These are phyloP conservation scores for Pristionchus pacificus DNA, from an alignment of 1,140 invertebrate species.

Conservation along the genomic window DNA sequence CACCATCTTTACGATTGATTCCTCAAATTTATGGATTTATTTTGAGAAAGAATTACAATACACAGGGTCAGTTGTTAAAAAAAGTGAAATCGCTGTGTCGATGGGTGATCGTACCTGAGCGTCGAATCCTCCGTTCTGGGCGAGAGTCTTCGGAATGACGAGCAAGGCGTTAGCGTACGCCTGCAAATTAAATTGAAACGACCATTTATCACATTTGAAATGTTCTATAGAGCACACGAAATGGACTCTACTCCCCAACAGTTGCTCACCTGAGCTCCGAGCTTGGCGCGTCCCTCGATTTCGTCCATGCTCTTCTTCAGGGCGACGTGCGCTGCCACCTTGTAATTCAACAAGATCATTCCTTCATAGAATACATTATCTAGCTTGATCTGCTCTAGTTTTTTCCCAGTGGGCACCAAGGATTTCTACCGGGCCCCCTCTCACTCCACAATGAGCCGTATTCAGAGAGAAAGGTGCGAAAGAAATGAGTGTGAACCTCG, in stretches of 20 bases:
- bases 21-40: slow-evolving; percentile 57
- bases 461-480: too few species aligned
- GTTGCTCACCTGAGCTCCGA: slow-evolving; percentile 59
- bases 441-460: too few species aligned
- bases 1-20: slow-evolving; percentile 87
- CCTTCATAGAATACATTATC: too few species aligned
- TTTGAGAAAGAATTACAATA: not conserved
- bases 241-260: not conserved
- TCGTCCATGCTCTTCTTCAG: slow-evolving; percentile 77
- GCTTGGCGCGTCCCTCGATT: slow-evolving; percentile 82
- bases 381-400: too few species aligned
- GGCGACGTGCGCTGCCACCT: slow-evolving; percentile 77
- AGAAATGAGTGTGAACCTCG: too few species aligned
- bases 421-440: too few species aligned
- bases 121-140: slow-evolving; percentile 90
- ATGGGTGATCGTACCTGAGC: too few species aligned
- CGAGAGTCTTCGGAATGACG: slow-evolving; percentile 88
- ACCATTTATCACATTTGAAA: too few species aligned
- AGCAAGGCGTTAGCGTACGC: slow-evolving; percentile 92
- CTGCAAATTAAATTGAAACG: slow-evolving; percentile 65
- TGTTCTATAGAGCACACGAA: too few species aligned
- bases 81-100: too few species aligned
- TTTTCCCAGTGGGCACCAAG: too few species aligned
- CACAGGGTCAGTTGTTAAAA: not conserved
- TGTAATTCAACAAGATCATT: too few species aligned